Percentiles rank a stretch among this genome's conserved stretches.
Conservation (phyloP, 2,797 vertebrate species). For the Scolopax bukidnonensis region DNA sequence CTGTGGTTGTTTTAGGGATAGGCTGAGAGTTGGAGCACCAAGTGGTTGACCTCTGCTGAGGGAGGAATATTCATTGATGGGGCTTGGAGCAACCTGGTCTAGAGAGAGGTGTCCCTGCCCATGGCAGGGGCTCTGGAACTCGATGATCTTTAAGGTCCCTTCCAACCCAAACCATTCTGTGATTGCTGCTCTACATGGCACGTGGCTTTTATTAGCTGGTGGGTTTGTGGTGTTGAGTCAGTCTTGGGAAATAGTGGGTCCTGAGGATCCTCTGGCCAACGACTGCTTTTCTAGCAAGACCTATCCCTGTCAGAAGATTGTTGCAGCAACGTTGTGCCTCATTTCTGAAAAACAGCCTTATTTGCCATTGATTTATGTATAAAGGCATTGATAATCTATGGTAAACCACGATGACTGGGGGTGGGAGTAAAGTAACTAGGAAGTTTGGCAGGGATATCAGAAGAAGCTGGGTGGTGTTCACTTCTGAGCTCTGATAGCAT, state of each 20-base stretch:
- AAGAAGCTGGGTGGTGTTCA: not conserved
- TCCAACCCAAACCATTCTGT: too few relatives aligned
- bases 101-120: too few relatives aligned
- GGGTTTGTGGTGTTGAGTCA: not conserved
- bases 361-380: not conserved
- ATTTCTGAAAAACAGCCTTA: not conserved
- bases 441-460: not conserved
- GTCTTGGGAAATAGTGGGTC: not conserved
- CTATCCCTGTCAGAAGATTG: not conserved
- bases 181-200: not conserved
- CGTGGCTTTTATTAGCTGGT: not conserved
- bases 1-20: not conserved
- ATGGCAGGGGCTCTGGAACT: too few relatives aligned
- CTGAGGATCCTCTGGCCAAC: not conserved
- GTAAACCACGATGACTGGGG: accelerated
- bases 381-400: not conserved
- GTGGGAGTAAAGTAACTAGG: not conserved
- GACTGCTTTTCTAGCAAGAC: not conserved
- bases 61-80: not conserved
- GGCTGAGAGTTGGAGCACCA: not conserved
- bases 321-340: not conserved
- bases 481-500: not conserved
- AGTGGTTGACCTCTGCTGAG: accelerated
- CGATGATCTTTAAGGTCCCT: too few relatives aligned
- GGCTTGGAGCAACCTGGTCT: too few relatives aligned